Evolutionary conservation across 2,113 vertebrate genomes (phyloP).

Genomic region (Ptilonorhynchus violaceus): DNA sequence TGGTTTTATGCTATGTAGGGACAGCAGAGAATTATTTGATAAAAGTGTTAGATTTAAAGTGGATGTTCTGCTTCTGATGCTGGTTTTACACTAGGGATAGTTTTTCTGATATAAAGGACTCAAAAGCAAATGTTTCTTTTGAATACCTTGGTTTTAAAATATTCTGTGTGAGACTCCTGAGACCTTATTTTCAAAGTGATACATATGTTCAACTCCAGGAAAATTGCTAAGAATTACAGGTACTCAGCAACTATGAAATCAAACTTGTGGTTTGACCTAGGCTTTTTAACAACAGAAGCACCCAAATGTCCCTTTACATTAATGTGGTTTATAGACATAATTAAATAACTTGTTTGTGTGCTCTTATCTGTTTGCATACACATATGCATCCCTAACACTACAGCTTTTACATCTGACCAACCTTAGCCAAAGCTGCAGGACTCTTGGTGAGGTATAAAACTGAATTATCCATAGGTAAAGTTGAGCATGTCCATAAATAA

Average conservation of each 20-base stretch:
- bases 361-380: not conserved
- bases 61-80: not conserved
- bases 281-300: not conserved
- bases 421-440: not conserved
- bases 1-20: not conserved
- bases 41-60: not conserved
- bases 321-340: not conserved
- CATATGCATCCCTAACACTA: not conserved
- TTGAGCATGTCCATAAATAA: not conserved
- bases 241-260: not conserved
- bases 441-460: slow-evolving; percentile 10
- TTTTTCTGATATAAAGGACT: not conserved
- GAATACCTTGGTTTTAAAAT: not conserved
- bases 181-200: not conserved
- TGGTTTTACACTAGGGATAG: not conserved
- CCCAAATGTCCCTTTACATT: not conserved
- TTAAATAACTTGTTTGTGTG: not conserved
- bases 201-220: not conserved
- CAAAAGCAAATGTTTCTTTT: not conserved
- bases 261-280: not conserved
- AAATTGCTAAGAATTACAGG: not conserved
- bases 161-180: not conserved
- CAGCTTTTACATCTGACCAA: not conserved
- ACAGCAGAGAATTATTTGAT: not conserved
- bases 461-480: not conserved